These are phyloP conservation scores for Prunella fulvescens DNA, from an alignment of 2,113 vertebrate species.

Conservation along the genomic window DNA sequence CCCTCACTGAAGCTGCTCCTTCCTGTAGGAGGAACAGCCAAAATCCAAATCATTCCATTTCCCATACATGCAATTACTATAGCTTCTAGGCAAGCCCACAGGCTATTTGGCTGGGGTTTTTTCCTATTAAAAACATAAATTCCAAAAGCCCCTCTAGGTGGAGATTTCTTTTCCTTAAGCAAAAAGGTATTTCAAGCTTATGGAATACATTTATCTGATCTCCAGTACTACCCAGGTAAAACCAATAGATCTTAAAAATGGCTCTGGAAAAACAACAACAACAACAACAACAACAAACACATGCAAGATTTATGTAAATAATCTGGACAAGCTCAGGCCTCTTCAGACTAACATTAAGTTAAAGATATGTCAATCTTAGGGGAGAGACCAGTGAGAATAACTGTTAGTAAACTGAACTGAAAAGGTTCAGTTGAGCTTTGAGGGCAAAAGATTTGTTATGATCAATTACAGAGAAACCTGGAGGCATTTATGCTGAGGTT, in stretches of 20 bases:
- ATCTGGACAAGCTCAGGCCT: not conserved
- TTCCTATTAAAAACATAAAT: not conserved
- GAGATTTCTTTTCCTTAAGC: not conserved
- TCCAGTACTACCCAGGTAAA: not conserved
- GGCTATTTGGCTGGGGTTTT: not conserved
- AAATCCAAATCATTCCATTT: not conserved
- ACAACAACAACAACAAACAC: not conserved
- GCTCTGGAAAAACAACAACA: not conserved
- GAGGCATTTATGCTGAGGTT: not conserved
- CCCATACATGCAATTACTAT: not conserved
- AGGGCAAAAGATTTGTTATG: not conserved
- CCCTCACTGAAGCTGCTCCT: not conserved
- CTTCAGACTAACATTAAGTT: not conserved
- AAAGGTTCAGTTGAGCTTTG: not conserved
- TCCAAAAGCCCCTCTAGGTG: not conserved
- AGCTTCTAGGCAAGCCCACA: not conserved
- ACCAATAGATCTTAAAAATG: not conserved
- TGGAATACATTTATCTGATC: not conserved
- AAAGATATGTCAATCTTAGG: not conserved
- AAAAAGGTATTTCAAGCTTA: not conserved
- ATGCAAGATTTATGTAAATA: not conserved
- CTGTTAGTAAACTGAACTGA: not conserved
- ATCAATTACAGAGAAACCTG: not conserved
- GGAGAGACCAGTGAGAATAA: not conserved
- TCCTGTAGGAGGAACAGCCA: not conserved